A percentile compares a stretch with the other conserved stretches of the same genome.
Conservation (phyloP, 1,140 invertebrate species). For the Pantala flavescens region DNA sequence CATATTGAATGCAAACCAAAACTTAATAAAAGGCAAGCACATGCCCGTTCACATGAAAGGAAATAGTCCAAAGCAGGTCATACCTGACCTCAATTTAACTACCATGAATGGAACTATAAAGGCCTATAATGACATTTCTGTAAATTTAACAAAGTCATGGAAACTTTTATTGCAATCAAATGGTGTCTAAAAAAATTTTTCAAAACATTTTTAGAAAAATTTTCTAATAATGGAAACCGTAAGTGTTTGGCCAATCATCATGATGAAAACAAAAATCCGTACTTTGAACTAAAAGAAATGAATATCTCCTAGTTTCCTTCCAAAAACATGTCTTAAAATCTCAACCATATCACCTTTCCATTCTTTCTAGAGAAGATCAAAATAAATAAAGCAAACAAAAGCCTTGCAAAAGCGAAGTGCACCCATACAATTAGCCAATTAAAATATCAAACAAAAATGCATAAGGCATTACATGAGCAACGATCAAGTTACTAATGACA, state of each 20-base stretch:
- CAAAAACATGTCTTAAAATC: neutral
- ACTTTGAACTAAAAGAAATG: neutral
- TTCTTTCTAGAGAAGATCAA: neutral
- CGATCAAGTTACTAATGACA: neutral
- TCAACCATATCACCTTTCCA: slow-evolving; percentile 5
- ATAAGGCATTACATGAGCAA: neutral
- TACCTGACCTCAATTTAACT: neutral
- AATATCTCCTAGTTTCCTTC: slow-evolving; percentile 5
- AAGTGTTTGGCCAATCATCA: neutral
- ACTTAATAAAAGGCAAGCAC: slow-evolving; percentile 6
- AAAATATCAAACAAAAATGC: neutral
- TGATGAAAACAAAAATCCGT: neutral
- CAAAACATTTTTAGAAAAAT: neutral
- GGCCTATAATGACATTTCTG: neutral
- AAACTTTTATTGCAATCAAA: neutral
- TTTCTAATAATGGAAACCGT: neutral
- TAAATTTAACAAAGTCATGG: neutral
- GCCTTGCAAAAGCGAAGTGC: neutral
- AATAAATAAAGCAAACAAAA: neutral
- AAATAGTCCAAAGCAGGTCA: neutral
- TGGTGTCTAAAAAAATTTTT: neutral
- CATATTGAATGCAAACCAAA: slow-evolving; percentile 10
- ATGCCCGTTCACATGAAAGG: slow-evolving; percentile 7
- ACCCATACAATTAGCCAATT: neutral
- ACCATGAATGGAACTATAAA: neutral